phyloP scores from a whole-genome alignment of 2,113 vertebrate species.

The Oplegnathus fasciatus region DNA sequence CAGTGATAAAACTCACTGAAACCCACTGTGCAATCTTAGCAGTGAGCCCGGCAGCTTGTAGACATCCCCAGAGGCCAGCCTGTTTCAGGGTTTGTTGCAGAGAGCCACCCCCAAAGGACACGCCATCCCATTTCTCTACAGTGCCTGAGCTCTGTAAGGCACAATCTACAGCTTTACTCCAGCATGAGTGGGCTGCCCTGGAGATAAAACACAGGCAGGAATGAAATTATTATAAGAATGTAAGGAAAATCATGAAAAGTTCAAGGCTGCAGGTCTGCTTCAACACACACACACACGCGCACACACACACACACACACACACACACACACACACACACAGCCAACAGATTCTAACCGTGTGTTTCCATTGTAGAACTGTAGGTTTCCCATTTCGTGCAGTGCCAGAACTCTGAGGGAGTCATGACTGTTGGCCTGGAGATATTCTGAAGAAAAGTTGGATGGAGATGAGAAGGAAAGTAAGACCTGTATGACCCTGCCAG shows the following conservation, averaged over 20 bases:
- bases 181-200: slow-evolving; percentile 90
- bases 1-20: neutral
- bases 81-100: slow-evolving; percentile 87
- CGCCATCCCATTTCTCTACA: slow-evolving; percentile 89
- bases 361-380: slow-evolving; percentile 89
- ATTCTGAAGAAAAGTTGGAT: slow-evolving; percentile 82
- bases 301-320: neutral
- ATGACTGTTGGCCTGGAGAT: slow-evolving; percentile 86
- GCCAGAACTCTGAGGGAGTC: slow-evolving; percentile 89
- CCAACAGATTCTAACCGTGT: slow-evolving; percentile 82
- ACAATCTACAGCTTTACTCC: slow-evolving; percentile 92
- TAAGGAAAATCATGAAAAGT: neutral
- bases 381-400: slow-evolving; percentile 92
- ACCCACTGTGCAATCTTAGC: slow-evolving; percentile 97
- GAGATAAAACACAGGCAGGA: slow-evolving; percentile 32
- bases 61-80: slow-evolving; percentile 93
- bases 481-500: neutral
- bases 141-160: slow-evolving; percentile 85
- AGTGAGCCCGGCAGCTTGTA: slow-evolving; percentile 90
- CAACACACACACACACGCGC: neutral
- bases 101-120: slow-evolving; percentile 77
- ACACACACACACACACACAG: neutral
- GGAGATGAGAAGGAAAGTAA: slow-evolving; percentile 7
- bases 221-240: neutral
- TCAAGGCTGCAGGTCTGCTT: neutral